A percentile compares a stretch with the other conserved stretches of the same genome.
Evolutionary conservation across 2,888 invertebrate genomes (phyloP).

Genomic region (Drepanosiphum platanoidis): DNA sequence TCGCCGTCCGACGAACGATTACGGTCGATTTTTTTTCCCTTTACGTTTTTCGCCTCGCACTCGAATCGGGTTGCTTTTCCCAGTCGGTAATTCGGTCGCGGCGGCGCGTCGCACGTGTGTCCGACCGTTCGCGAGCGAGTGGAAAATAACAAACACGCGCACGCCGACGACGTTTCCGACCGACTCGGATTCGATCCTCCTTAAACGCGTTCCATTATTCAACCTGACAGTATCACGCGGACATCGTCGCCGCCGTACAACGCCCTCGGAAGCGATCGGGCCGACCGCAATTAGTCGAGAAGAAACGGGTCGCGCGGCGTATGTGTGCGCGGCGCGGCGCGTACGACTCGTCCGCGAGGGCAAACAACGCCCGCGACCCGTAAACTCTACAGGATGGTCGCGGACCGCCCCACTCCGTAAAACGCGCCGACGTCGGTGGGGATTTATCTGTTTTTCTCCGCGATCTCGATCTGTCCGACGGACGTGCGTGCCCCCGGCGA

Average conservation of each 20-base stretch:
- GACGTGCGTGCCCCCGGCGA: no score
- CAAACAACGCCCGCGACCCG: not conserved
- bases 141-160: not conserved
- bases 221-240: conserved; percentile 18
- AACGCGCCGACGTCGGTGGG: not conserved
- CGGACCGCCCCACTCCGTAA: no score
- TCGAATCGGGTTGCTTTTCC: not conserved
- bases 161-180: not conserved
- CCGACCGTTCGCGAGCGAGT: not conserved
- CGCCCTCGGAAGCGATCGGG: not conserved
- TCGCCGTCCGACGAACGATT: not conserved
- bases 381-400: no score
- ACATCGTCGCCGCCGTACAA: no score
- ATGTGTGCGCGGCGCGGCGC: no score
- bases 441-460: not conserved
- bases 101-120: not conserved
- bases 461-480: not conserved
- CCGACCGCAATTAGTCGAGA: conserved; percentile 38
- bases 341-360: no score
- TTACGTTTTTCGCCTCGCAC: not conserved
- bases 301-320: no score
- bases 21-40: no score
- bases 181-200: not conserved
- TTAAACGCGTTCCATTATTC: conserved; percentile 16
- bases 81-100: not conserved